Percentiles rank a stretch among this genome's conserved stretches.
Evolutionary conservation across 2,888 invertebrate genomes (phyloP).

Genomic region (Eupithecia centaureata): DNA sequence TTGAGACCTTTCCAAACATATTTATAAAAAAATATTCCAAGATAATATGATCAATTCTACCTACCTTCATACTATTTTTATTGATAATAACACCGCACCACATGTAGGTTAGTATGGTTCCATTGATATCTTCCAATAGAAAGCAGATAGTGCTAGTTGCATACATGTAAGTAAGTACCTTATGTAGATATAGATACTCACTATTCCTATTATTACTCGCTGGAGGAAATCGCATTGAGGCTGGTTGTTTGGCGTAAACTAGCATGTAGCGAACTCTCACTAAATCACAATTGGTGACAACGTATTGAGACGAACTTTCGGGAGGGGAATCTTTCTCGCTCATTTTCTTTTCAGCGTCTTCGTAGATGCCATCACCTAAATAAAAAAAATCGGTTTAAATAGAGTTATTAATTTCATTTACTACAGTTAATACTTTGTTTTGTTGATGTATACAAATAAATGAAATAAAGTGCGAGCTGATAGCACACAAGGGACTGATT

Average conservation of each 20-base stretch:
- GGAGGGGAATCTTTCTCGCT: constrained; percentile 59
- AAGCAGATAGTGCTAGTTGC: no score
- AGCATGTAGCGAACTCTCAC: constrained; percentile 90
- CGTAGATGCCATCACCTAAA: constrained; percentile 64
- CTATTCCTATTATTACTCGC: constrained; percentile 65
- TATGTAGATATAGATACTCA: constrained; percentile 41
- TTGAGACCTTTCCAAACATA: no score
- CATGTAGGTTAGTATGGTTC: no score
- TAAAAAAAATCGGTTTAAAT: neutral
- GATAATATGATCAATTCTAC: no score
- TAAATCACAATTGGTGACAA: constrained; percentile 90
- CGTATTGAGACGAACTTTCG: constrained; percentile 87
- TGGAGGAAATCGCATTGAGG: constrained; percentile 69
- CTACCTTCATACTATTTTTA: no score
- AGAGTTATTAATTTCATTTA: no score
- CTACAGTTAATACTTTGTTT: no score
- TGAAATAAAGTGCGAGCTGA: no score
- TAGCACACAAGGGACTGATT: no score
- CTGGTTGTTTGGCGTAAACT: constrained; percentile 85
- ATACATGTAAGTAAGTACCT: neutral
- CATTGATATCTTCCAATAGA: neutral
- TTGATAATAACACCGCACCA: no score
- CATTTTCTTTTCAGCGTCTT: constrained; percentile 56
- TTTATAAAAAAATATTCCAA: no score
- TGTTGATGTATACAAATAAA: neutral